Evolutionary conservation across 2,113 vertebrate species (phyloP), one percentile per base, ranked within the genome.

Genomic region (Hipposideros armiger): DNA sequence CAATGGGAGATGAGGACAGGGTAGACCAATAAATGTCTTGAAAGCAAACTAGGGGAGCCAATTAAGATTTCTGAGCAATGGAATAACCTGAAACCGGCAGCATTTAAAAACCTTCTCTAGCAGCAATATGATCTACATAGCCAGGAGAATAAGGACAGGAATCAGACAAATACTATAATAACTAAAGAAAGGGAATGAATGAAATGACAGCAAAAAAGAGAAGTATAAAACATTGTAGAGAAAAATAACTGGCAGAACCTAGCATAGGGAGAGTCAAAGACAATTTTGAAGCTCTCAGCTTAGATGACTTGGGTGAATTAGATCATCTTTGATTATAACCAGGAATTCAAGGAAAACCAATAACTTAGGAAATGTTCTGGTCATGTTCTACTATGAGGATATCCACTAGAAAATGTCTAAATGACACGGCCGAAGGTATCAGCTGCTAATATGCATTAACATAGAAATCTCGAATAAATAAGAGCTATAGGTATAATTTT

Each of bases 301-400:
- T 91, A 84, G 15, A 50, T 52, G 58, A 69, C 32, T 54, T 45
- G 6, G n/a, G 54, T 76, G 28, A 95, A 62, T 47, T 36, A 42
- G 67, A 36, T 42, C 32, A 20, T 22, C 47, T 91, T 7, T 72
- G 40, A 45, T 78, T 36, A 88, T 45, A 81, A 80, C 8, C 5
- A 58, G 26, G 30, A 89, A 89, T 80, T 70, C 24, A 56, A 73
- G 73, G 30, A 81, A 76, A 67, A 28, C 42, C 64, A 89, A 8
- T 72, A 95, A 98, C 69, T 94, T 82, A 80, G 97, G 85, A 97
- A 96, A 74, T 87, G 22, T 76, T 95, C 97, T 96, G 45, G 64
- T 69, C 8, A 45, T 50, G 45, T 80, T 58, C 73, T 50, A 36
- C 20, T 84, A 77, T 50, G 70, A 83, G 56, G 9, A 22, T 30